Conservation (phyloP, 2,797 vertebrate species). For the Dicrostonyx torquatus region DNA sequence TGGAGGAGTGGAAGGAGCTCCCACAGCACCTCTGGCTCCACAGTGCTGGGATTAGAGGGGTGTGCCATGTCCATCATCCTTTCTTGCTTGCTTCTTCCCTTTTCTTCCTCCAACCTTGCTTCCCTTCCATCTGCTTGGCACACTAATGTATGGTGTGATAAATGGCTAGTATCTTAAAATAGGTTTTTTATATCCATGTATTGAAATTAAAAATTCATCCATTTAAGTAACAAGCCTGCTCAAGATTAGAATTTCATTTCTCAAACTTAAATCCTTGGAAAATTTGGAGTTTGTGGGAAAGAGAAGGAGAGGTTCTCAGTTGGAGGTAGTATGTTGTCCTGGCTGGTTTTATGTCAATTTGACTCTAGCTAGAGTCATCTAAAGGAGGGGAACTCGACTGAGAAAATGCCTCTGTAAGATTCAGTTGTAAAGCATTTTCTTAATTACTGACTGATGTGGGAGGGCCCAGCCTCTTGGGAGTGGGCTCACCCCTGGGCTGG, state of each 20-base stretch:
- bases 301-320: background rate
- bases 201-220: background rate
- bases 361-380: no score
- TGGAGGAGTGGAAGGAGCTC: no score
- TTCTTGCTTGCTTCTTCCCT: background rate
- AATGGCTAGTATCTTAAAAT: background rate
- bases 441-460: background rate
- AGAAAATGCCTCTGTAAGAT: no score
- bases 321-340: background rate
- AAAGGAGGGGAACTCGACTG: no score
- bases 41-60: background rate
- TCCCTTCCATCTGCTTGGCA: background rate
- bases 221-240: background rate
- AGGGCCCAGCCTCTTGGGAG: background rate
- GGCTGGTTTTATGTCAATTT: background rate
- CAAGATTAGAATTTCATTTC: background rate
- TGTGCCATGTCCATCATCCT: background rate
- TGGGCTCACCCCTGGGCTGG: background rate
- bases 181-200: background rate
- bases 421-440: background rate
- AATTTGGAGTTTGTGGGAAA: conserved; percentile 4
- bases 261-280: background rate
- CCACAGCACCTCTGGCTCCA: background rate
- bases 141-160: background rate
- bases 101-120: background rate